A percentile compares a stretch with the other conserved stretches of the same genome.
Evolutionary conservation across 2,113 vertebrate species (phyloP).

Genomic region (Sus scrofa): DNA sequence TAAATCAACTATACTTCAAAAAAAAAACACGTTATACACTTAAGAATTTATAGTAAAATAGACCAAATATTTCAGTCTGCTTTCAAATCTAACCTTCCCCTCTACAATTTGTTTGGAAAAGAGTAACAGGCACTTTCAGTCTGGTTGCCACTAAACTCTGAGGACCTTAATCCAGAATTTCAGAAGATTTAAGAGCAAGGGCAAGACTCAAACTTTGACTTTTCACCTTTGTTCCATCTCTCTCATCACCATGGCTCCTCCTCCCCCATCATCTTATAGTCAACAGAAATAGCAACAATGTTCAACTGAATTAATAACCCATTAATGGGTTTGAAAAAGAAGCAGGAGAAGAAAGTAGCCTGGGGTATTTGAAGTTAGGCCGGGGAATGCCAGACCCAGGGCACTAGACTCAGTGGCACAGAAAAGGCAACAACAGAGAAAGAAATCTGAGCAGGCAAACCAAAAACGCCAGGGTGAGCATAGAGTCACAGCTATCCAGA

Average conservation of each 20-base stretch:
- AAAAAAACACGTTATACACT: neutral
- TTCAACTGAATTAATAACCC: neutral
- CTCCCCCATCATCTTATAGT: fast-evolving
- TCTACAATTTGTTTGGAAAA: fast-evolving
- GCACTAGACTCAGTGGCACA: neutral
- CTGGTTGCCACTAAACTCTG: neutral
- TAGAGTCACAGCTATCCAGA: neutral
- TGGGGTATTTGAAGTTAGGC: too few relatives aligned
- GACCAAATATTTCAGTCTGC: neutral
- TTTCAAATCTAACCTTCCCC: neutral
- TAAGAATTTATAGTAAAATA: neutral
- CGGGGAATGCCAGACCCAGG: neutral
- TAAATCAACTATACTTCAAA: neutral
- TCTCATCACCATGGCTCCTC: neutral
- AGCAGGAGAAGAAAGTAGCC: neutral
- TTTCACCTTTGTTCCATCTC: neutral
- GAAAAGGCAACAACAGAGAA: neutral
- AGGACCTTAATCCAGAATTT: neutral
- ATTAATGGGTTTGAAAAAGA: too few relatives aligned
- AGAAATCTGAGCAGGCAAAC: neutral
- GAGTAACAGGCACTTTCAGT: neutral
- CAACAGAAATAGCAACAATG: neutral
- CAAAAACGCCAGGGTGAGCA: neutral
- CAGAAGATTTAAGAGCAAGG: neutral
- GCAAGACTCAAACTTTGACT: neutral